Evolutionary conservation across 2,888 invertebrate genomes (phyloP).

Genomic region (Acronicta aceris): DNA sequence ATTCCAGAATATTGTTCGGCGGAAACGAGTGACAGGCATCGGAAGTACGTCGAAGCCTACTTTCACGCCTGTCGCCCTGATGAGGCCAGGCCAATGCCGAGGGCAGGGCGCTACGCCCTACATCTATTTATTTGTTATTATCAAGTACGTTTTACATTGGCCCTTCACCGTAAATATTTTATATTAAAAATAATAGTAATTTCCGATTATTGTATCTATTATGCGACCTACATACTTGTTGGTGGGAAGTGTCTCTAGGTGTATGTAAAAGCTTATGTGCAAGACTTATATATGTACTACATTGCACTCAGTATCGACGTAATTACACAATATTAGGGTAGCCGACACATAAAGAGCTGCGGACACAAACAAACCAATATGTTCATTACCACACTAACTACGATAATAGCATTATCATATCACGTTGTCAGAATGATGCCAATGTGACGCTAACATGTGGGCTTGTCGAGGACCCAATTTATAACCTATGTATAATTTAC

Average conservation of each 20-base stretch:
- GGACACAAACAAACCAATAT: constrained; percentile 33
- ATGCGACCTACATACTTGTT: no score
- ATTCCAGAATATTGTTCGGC: constrained; percentile 65
- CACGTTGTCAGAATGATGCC: background rate
- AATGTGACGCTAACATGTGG: constrained; percentile 11
- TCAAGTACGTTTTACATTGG: no score
- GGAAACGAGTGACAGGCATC: constrained; percentile 75
- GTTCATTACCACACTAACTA: constrained; percentile 18
- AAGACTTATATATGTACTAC: no score
- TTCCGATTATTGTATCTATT: no score
- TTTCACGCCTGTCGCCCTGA: constrained; percentile 75
- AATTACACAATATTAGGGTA: constrained; percentile 31
- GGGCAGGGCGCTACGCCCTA: constrained; percentile 37
- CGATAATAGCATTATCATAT: constrained; percentile 13
- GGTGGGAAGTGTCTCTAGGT: no score
- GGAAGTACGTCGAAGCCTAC: constrained; percentile 76
- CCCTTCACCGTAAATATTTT: no score
- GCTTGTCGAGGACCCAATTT: constrained; percentile 31
- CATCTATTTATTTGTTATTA: constrained; percentile 9
- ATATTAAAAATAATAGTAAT: no score
- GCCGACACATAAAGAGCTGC: constrained; percentile 2
- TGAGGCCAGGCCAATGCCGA: constrained; percentile 70
- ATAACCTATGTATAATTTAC: constrained; percentile 42
- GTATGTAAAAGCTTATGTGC: no score
- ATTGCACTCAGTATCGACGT: constrained; percentile 3